Base-by-base conservation (phyloP, 2,888 invertebrate genomes). In the Epistrophe eligans region DNA sequence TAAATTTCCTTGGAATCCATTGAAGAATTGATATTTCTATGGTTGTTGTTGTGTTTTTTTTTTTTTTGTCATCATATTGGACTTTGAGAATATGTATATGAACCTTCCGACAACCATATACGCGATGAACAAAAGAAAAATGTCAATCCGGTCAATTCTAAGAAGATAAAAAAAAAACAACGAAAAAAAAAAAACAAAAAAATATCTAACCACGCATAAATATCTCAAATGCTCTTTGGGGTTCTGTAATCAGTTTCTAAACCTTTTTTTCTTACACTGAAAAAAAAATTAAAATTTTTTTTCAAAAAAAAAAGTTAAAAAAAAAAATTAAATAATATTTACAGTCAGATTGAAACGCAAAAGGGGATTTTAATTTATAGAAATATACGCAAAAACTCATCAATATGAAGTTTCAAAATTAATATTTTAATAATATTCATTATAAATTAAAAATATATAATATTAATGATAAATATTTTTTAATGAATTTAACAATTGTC, bases 91-190 rank as follows among this genome's bases (percentile, higher is more conserved):
- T 87, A 83, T 83, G 82, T 87, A 87, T 87, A 82, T 87, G 79
- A 87, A 67, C 57, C 70, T 76, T 66, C 52, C 24, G 45, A 66
- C 50, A 45, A 52, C 24, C 9, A 43, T 17, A 11, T n/a, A n/a
- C 50, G 1, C 43, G 24, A 57, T 57, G 64, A 67, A 79, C 79
- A 79, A 79, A 83, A 79, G 79, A 66, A 76, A 82, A 87, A 87
- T 83, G 87, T 83, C 83, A 83, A 79, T 87, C 87, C 72, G 83
- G 79, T 87, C 79, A 79, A 72, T 87, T 87, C 87, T 87, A 67
- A 87, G 87, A 87, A 87, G 83, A 79, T 87, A 64, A 71, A 55
- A 28, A 13, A 55, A 55, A 71, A 45, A 71, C 40, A 70, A 40
- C 52, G 15, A 55, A 28, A 13, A 55, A 55, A 52, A 64, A 17